Percentiles rank a stretch among this genome's conserved stretches.
These are phyloP conservation scores for Pantherophis alleghaniensis DNA, from an alignment of 2,797 vertebrate genomes.

Conservation along the genomic window DNA sequence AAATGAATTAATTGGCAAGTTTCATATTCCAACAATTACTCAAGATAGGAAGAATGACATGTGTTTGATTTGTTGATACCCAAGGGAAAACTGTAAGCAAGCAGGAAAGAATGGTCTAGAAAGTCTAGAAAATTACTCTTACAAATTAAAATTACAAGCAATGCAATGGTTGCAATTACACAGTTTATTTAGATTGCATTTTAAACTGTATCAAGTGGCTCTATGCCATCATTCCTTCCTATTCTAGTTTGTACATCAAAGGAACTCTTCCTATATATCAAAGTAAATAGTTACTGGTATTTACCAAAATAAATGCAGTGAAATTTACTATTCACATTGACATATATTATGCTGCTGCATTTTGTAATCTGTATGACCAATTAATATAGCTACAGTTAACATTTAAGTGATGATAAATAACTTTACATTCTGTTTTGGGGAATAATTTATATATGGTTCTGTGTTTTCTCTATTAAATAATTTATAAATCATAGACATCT, in stretches of 20 bases:
- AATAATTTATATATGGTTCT: not conserved
- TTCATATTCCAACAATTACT: conserved; percentile 4
- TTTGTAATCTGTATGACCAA: not conserved
- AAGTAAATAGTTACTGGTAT: not conserved
- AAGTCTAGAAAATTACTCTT: not conserved
- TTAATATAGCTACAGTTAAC: not conserved
- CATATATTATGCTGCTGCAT: not conserved
- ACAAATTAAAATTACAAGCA: not conserved
- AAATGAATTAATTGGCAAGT: not conserved
- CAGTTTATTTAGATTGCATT: not conserved
- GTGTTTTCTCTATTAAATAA: not conserved
- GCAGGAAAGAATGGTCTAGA: not conserved
- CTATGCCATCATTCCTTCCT: not conserved
- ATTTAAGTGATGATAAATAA: not conserved
- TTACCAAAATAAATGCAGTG: not conserved
- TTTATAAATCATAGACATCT: not conserved
- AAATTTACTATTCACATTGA: not conserved
- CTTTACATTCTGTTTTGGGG: not conserved
- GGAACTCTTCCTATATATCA: not conserved
- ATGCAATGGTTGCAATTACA: not conserved
- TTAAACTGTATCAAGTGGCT: not conserved
- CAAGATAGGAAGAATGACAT: not conserved
- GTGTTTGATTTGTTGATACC: conserved; percentile 4
- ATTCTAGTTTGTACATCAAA: not conserved
- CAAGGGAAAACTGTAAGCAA: not conserved